Evolutionary conservation across 2,888 invertebrate genomes (phyloP).

Genomic region (Caenorhabditis auriculariae): DNA sequence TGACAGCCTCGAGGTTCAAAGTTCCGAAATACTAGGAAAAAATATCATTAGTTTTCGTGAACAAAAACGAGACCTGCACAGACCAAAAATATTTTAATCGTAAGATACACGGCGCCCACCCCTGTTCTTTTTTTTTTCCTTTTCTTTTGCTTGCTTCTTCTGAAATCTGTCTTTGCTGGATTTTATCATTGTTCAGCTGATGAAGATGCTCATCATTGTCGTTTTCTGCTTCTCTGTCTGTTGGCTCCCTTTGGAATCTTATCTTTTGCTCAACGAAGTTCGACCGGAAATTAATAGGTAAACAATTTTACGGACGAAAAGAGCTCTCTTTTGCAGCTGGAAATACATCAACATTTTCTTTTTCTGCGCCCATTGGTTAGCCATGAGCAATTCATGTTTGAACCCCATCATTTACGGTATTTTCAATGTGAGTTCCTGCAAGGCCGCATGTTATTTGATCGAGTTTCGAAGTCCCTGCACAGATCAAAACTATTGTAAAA

Average conservation of each 20-base stretch:
- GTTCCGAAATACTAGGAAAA: too few species aligned
- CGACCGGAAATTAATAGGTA: slow-evolving; percentile 38
- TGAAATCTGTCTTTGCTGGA: too few species aligned
- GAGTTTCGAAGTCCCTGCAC: too few species aligned
- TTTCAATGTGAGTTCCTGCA: slow-evolving; percentile 78
- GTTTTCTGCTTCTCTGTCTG: slow-evolving; percentile 67
- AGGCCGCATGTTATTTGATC: too few species aligned
- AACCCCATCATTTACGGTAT: slow-evolving; percentile 88
- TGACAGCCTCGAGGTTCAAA: too few species aligned
- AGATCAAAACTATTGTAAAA: too few species aligned
- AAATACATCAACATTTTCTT: slow-evolving; percentile 81
- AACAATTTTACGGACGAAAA: neutral
- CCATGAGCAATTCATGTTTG: slow-evolving; percentile 85
- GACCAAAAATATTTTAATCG: too few species aligned
- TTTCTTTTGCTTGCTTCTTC: too few species aligned
- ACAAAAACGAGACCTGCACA: too few species aligned
- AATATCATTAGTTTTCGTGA: too few species aligned
- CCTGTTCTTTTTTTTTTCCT: too few species aligned
- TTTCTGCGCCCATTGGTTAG: slow-evolving; percentile 78
- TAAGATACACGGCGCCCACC: too few species aligned
- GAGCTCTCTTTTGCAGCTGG: slow-evolving; percentile 70
- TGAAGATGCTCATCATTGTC: slow-evolving; percentile 64
- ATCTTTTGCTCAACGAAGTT: slow-evolving; percentile 63
- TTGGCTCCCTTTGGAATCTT: slow-evolving; percentile 67
- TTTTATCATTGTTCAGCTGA: slow-evolving; percentile 51